Conservation (phyloP, 2,888 invertebrate species). For the Dryadula phaetusa region DNA sequence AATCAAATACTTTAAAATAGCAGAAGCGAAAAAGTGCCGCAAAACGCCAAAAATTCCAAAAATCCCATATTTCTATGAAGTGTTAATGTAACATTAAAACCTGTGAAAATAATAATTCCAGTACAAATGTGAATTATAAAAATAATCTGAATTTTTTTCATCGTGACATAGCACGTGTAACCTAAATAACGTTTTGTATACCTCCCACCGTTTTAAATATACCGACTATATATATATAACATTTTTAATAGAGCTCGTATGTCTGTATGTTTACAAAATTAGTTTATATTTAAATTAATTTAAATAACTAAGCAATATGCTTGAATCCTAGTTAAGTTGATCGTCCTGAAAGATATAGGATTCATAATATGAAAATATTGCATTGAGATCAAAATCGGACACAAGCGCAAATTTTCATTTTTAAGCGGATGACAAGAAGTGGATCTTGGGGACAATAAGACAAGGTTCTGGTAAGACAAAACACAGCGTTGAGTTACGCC, state of each 20-base stretch:
- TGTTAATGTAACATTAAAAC: constrained; percentile 22
- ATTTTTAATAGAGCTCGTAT: background rate
- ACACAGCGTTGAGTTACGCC: no score
- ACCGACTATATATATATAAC: constrained; percentile 2
- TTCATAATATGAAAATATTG: no score
- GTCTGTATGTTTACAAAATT: background rate
- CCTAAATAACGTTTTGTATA: constrained; percentile 20
- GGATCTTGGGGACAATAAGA: no score
- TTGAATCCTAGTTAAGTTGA: no score
- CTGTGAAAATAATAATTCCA: constrained; percentile 17
- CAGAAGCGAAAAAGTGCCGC: background rate
- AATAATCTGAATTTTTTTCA: constrained; percentile 27
- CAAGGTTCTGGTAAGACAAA: no score
- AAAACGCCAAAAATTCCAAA: background rate
- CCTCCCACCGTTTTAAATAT: constrained; percentile 5
- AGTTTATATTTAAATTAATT: no score
- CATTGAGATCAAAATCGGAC: no score
- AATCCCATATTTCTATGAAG: background rate
- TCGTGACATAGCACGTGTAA: constrained; percentile 26
- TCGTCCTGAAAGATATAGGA: no score
- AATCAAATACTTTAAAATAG: background rate
- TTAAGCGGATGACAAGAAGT: no score
- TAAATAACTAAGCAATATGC: no score
- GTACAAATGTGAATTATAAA: constrained; percentile 21
- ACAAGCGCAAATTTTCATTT: no score